Base-by-base conservation (phyloP, 1,140 invertebrate genomes). In the Euborellia annulipes region DNA sequence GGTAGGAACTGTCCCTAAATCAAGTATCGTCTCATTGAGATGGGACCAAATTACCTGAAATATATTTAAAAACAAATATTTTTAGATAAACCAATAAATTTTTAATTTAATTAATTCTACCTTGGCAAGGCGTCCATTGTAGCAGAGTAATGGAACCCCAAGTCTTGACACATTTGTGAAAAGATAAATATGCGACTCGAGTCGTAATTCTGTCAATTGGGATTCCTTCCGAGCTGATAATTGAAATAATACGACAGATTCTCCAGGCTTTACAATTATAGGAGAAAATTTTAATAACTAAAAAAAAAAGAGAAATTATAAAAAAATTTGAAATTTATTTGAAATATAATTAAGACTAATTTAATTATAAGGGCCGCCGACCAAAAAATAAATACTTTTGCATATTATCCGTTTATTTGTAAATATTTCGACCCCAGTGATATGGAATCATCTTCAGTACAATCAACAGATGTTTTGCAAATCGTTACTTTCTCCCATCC, bases 101-200 rank as follows among this genome's bases (percentile, higher is more conserved):
- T 2, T 41, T 17, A 9, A 42, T 8, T 11, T 13, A 37, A 34
- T 36, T 9, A 37, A 34, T 59, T 59, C 60, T 61, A 73, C 72
- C 61, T 67, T 69, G 48, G 62, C 72, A 20, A 85, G 60, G 56
- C 75, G 75, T 20, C 83, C 83, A 62, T 80, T 75, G 56, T 85
- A 86, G 55, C 78, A 76, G n/a, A 79, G 55, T 41, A 87, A 62
- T 21, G 79, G 79, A 41, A 86, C 68, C 50, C 69, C 62, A 49
- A 83, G 73, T 16, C 66, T 68, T 22, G 83, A 83, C 44, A 84
- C 70, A 61, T 87, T 87, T 8, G 81, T 82, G 54, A 77, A 67
- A 36, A 87, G 62, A 34, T 71, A 67, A 50, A 85, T 68, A 40
- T 68, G 66, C 9, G 79, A 76, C 43, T 72, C 73, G 41, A 82